Evolutionary conservation across 2,113 vertebrate species (phyloP), one percentile per base, ranked within the genome.

Genomic region (Austrofundulus limnaeus): DNA sequence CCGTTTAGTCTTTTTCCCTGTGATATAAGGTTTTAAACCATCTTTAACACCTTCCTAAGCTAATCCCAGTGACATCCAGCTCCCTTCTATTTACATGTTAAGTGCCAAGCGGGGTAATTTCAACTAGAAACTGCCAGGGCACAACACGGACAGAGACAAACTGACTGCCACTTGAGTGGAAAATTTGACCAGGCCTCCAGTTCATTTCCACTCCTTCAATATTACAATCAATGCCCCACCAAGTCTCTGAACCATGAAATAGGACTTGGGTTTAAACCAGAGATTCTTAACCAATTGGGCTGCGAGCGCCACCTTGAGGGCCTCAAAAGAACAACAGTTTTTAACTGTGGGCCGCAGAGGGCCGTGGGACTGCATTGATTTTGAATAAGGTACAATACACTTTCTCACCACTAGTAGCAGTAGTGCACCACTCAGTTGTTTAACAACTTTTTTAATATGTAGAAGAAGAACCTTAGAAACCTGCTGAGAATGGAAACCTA

Each of bases 181-280:
- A 73, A 70, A 66, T 28, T 11, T 50, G 53, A 59, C 56, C 24
- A 48, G 47, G 65, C 19, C 39, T 72, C 48, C 14, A 53, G 31
- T 53, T 72, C 52, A 62, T 84, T 73, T 72, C 61, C 38, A 72
- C 80, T 69, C 76, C 50, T 39, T 64, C 46, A 72, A 45, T 49
- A 65, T 69, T 21, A 80, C 60, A 65, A 66, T 63, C 31, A 17
- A 58, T 65, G 61, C 21, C 25, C 57, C 42, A 56, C 53, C 49
- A 21, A 43, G 39, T 61, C 60, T 39, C 41, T 57, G 56, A 82
- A 55, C 71, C 62, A 71, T 80, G 61, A 81, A 66, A 73, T 59
- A 66, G 55, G 23, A 84, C 48, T 60, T 70, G 13, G 63, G 39
- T 45, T 48, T 41, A 70, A 49, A 55, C 24, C 12, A 53, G 55